Conservation (phyloP, 2,888 invertebrate genomes). For the Rhaphigaster nebulosa region DNA sequence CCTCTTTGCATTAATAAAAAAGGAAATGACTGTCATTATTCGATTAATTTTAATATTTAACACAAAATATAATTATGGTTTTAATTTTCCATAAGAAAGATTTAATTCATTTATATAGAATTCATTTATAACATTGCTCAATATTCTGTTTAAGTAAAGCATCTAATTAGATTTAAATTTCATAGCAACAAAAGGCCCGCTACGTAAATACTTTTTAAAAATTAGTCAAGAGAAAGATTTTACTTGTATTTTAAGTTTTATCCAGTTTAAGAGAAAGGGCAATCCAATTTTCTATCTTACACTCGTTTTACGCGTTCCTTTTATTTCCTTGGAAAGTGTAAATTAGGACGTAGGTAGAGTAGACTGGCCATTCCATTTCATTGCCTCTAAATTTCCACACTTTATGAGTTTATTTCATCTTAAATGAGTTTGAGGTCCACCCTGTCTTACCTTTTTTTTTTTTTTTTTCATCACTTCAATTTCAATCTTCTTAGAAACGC, state of each 20-base stretch:
- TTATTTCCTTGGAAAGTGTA: neutral
- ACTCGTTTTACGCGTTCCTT: neutral
- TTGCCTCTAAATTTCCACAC: neutral
- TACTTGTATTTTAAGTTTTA: neutral
- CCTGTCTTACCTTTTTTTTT: neutral
- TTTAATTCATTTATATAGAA: no score
- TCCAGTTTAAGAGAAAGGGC: neutral
- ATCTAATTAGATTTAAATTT: no score
- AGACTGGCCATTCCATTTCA: neutral
- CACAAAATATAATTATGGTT: no score
- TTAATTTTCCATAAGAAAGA: no score
- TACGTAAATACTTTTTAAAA: no score
- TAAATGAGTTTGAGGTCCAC: neutral
- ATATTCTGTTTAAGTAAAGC: no score
- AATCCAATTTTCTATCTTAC: neutral
- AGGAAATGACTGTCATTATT: no score
- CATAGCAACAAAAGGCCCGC: no score
- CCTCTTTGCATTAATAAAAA: no score
- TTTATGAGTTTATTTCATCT: neutral
- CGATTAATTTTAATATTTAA: no score
- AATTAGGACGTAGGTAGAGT: neutral
- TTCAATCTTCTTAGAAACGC: neutral
- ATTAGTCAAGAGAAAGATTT: neutral
- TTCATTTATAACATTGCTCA: no score
- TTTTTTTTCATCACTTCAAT: neutral